Conservation (phyloP, 2,797 vertebrate genomes). For the Poecilia velifera region DNA sequence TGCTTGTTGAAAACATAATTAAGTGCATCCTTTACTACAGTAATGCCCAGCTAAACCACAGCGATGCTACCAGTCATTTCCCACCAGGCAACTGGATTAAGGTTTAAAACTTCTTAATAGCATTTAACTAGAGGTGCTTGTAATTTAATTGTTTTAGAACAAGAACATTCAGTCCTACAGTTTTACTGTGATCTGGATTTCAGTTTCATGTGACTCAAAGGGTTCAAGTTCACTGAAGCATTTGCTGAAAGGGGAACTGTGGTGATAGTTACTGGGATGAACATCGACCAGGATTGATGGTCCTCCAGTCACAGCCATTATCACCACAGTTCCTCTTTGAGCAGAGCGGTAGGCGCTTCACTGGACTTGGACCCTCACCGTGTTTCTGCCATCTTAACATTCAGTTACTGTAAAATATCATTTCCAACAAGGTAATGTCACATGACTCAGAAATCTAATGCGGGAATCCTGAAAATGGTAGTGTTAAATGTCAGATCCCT, state of each 20-base stretch:
- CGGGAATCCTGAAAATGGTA: neutral
- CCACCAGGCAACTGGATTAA: neutral
- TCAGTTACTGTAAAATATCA: neutral
- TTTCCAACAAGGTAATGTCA: neutral
- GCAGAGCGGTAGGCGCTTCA: neutral
- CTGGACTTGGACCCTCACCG: neutral
- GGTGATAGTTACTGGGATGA: neutral
- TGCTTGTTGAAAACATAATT: constrained; percentile 19
- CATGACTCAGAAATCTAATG: neutral
- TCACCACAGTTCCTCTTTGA: neutral
- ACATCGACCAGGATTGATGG: neutral
- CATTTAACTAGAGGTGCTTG: neutral
- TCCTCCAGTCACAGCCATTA: neutral
- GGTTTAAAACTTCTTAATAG: neutral
- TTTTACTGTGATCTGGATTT: neutral
- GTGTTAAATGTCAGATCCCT: neutral
- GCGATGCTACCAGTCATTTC: neutral
- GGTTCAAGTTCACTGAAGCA: neutral
- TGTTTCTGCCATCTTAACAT: neutral
- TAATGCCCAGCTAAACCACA: neutral
- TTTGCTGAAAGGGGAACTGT: neutral
- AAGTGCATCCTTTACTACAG: constrained; percentile 1
- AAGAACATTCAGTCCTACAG: neutral
- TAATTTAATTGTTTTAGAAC: neutral
- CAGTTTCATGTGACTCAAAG: neutral